Evolutionary conservation across 2,888 invertebrate species (phyloP), one percentile per base, ranked within the genome.

Genomic region (Lithosia quadra): DNA sequence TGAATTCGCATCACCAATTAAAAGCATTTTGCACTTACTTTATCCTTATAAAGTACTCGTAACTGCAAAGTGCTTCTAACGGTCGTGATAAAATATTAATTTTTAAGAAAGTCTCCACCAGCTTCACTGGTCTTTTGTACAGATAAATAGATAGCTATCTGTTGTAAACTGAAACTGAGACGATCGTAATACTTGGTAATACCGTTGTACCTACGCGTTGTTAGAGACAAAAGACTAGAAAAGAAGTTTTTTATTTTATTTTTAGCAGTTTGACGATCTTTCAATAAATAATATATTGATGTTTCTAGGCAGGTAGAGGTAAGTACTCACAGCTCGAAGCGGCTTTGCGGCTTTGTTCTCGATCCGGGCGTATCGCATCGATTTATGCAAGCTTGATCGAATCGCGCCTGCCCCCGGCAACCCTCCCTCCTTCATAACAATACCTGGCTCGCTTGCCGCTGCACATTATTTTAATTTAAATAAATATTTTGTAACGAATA

Each of bases 361-460:
- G 89, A 91, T 90, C 89, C 86, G 85, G 87, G 88, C 92, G 91
- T 92, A 93, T 92, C 92, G 91, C 90, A 92, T 94, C 92, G 92
- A 94, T 94, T 93, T 92, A 92, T 93, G 91, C 92, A 92, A 88
- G 93, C 92, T 88, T 92, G 92, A 93, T 93, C 91, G 91, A 92
- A 91, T 91, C 91, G 86, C 86, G 81, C 84, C 84, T 84, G 79
- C 84, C 83, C 79, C 82, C 81, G 78, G 74, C 81, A 80, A 70
- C 81, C 82, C 82, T 77, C 76, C 76, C 74, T 84, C 83, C 81
- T 82, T 86, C 82, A 85, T 86, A 89, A 88, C 88, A 88, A 89
- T 90, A 88, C 90, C 87, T 85, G 84, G 81, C 87, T 86, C 81
- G 81, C 84, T 86, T 85, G 83, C 80, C 83, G 83, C 80, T 83